Conservation (phyloP, 1,140 invertebrate species). For the Sminthurides bifidus region DNA sequence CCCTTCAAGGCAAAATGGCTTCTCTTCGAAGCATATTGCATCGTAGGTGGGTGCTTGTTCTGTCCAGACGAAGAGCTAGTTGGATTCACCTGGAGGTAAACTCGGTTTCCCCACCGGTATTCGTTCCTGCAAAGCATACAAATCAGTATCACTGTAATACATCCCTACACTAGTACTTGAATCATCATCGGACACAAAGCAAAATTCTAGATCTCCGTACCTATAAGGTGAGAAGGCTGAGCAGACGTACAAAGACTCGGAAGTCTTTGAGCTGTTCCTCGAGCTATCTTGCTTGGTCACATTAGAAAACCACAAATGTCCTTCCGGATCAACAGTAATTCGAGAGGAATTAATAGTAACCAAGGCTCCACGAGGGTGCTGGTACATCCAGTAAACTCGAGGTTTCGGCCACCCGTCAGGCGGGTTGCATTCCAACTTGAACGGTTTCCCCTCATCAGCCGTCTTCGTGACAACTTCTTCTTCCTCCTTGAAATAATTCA, state of each 20-base stretch:
- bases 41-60: constrained; percentile 60
- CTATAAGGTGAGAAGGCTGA: constrained; percentile 69
- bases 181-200: background rate
- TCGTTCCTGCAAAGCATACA: constrained; percentile 51
- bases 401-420: constrained; percentile 91
- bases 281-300: constrained; percentile 68
- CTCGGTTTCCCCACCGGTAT: constrained; percentile 78
- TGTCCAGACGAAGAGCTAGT: constrained; percentile 59
- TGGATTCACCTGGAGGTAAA: constrained; percentile 61
- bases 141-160: background rate
- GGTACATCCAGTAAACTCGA: constrained; percentile 65
- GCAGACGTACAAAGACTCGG: constrained; percentile 75
- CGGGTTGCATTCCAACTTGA: constrained; percentile 72
- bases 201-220: constrained; percentile 28
- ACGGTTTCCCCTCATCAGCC: constrained; percentile 75
- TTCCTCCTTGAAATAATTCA: constrained; percentile 81
- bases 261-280: no score
- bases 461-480: constrained; percentile 45
- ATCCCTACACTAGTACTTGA: background rate
- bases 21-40: constrained; percentile 72
- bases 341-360: constrained; percentile 82
- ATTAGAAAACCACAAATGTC: constrained; percentile 87
- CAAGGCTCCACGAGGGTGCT: constrained; percentile 57
- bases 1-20: constrained; percentile 72
- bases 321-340: constrained; percentile 87